A percentile compares a stretch with the other conserved stretches of the same genome.
Conservation (phyloP, 2,888 invertebrate species). For the Chrysolina oricalcia region DNA sequence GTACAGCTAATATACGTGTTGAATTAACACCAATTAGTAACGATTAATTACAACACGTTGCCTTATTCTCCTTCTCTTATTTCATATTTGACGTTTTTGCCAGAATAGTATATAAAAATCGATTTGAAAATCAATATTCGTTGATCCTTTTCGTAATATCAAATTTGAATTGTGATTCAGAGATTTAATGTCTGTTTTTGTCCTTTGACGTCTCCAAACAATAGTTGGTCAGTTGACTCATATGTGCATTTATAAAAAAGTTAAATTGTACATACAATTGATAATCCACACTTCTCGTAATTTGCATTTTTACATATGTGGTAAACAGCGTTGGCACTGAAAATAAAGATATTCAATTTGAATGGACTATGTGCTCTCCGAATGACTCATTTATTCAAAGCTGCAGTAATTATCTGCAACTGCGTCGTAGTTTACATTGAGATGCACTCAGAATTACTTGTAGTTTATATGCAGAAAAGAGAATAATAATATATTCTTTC, state of each 20-base stretch:
- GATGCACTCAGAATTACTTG: conserved; percentile 14
- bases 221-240: not conserved
- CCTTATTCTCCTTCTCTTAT: no score
- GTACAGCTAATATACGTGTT: no score
- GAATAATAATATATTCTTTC: not conserved
- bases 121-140: no score
- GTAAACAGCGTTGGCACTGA: conserved; percentile 12
- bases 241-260: conserved; percentile 1
- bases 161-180: no score
- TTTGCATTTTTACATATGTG: conserved; percentile 15
- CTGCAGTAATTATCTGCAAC: not conserved
- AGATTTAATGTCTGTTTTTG: no score
- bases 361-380: conserved; percentile 8
- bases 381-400: conserved; percentile 24
- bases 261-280: conserved; percentile 6
- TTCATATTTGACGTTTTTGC: no score
- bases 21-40: no score
- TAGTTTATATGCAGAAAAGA: not conserved
- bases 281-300: conserved; percentile 10
- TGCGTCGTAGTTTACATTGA: conserved; percentile 11
- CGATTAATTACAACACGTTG: no score
- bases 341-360: conserved; percentile 20
- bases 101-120: no score
- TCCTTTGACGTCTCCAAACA: not conserved
- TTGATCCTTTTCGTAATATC: no score